Base-by-base conservation (phyloP, 2,113 vertebrate species). In the Dasyornis broadbenti region DNA sequence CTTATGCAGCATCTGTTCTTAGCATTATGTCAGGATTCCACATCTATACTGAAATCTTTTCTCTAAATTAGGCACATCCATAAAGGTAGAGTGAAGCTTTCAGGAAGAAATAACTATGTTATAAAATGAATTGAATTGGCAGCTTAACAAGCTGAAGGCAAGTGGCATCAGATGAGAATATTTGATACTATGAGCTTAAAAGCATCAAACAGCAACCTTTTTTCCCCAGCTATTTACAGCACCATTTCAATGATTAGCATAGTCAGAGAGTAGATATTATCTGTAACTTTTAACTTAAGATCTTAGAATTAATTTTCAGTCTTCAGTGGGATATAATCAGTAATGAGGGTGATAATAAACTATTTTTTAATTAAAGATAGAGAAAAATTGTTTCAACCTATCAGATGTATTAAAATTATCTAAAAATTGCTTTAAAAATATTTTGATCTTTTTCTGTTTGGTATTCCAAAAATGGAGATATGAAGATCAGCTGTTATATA, bases 81-180 rank as follows among this genome's bases (percentile, higher is more conserved):
- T 80, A 88, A 92, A 95, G 31, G 68, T 68, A 86, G 49, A 95
- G 72, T 79, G 60, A 91, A 94, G 47, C 70, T 91, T 95, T 66
- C 47, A 60, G 53, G 53, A 64, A 68, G 83, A 89, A 93, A 82
- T 75, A 77, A 42, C 79, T 79, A 21, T 69, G 57, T 93, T 93
- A 71, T 61, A 94, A 95, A 82, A 91, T 61, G 64, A 94, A 92
- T 50, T 77, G 30, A 86, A 77, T 21, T 81, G 81, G 61, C 75
- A 95, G 35, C 22, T 83, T 85, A 90, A 83, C 44, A 63, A 82
- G 49, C 77, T 81, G 75, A 90, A 94, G 78, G 78, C 75, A 91
- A 95, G 72, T 65, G 69, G 52, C n/a, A 54, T 84, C 57, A 53
- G 50, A 77, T 89, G 40, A 82, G 49, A 81, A 70, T 78, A 86